A percentile compares a stretch with the other conserved stretches of the same genome.
Evolutionary conservation across 64 coral and sea anemone genomes (phyloP).

Genomic region (Porites australiensis): DNA sequence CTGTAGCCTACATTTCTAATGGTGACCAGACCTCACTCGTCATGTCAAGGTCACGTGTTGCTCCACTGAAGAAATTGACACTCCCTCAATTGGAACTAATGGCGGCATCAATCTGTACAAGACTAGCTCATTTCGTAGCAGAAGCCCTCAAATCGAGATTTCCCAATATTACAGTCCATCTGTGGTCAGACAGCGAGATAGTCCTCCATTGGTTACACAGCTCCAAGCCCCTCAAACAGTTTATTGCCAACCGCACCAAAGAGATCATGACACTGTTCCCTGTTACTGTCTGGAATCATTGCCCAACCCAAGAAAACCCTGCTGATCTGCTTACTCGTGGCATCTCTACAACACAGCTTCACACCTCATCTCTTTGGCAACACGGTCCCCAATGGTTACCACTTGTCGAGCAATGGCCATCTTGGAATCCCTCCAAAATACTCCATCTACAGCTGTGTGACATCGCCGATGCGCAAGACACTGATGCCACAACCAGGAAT

Average conservation of each 20-base stretch:
- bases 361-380: conserved; percentile 30
- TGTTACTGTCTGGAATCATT: conserved; percentile 11
- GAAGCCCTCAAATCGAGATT: neutral
- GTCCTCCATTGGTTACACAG: conserved; percentile 71
- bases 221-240: conserved; percentile 54
- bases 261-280: conserved; percentile 47
- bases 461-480: no score
- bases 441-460: no score
- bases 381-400: conserved; percentile 37
- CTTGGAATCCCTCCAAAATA: conserved; percentile 21
- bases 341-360: conserved; percentile 4
- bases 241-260: conserved; percentile 53
- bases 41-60: conserved; percentile 71
- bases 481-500: no score
- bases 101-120: conserved; percentile 44
- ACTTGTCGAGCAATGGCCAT: conserved; percentile 9
- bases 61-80: conserved; percentile 59
- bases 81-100: conserved; percentile 71
- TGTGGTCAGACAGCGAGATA: conserved; percentile 83
- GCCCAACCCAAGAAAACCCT: conserved; percentile 65
- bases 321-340: conserved; percentile 49
- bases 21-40: conserved; percentile 45
- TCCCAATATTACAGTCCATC: neutral
- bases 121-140: conserved; percentile 32
- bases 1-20: conserved; percentile 32